Base-by-base conservation (phyloP, 1,140 invertebrate genomes). In the Tetramorium alpestre region DNA sequence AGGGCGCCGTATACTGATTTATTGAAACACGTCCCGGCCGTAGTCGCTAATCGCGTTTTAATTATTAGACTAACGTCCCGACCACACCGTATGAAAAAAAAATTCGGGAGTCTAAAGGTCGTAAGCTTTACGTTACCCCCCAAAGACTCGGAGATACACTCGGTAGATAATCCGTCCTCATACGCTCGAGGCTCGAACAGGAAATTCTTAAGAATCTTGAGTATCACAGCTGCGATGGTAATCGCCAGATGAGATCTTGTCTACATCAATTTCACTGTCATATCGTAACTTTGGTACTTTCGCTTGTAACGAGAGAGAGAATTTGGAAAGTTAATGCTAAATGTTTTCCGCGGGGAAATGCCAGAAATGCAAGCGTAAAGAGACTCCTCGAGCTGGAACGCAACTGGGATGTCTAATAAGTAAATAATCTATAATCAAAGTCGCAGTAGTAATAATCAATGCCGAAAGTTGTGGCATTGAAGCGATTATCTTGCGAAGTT, bases 11-110 rank as follows among this genome's bases (percentile, higher is more conserved):
- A 62, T 69, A 58, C 87, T 92, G 92, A 92, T 92, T 92, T 92
- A 92, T 92, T 72, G 85, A 91, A 90, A 87, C 81, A 87, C 62
- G 44, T 64, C 70, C 25, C 72, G 60, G 67, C 82, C 64, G 84
- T 60, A 84, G 58, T 70, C 82, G 78, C 87, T 91, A 91, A 91
- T 91, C 88, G 87, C 73, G 44, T 91, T 91, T 91, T 90, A 92
- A 92, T 91, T 92, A 90, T 90, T 77, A 67, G 72, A 89, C 76
- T 33, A 33, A 22, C 88, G 49, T 18, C 28, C 49, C 38, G 58
- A 33, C 47, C 72, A 41, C 81, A 60, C 22, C 25, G 33, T 33
- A 56, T n/a, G 65, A 56, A 72, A 81, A 81, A 60, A 72, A 70
- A 44, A 81, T 81, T 81, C 78, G 80, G 80, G 18, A 82, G 80